Conservation (phyloP, 1,140 invertebrate genomes). For the Plodia interpunctella region DNA sequence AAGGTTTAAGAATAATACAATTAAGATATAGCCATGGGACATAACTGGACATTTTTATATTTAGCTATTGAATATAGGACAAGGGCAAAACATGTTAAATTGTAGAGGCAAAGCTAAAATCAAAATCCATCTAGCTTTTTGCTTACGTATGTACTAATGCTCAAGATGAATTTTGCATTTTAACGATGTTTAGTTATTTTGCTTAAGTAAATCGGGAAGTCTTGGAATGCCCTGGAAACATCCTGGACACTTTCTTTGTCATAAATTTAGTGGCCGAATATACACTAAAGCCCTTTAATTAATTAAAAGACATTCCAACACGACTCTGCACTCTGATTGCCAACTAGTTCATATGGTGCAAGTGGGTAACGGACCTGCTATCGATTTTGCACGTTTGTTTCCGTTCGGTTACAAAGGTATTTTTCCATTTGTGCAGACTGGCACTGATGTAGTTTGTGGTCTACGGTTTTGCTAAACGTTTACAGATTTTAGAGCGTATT, state of each 20-base stretch:
- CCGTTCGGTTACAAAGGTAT: constrained; percentile 41
- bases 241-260: no score
- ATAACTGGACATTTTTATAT: background rate
- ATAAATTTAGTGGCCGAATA: no score
- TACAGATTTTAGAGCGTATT: constrained; percentile 21
- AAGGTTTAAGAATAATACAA: constrained; percentile 4
- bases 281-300: constrained; percentile 11
- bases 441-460: constrained; percentile 54
- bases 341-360: constrained; percentile 34
- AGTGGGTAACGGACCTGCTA: constrained; percentile 45
- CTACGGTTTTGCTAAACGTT: constrained; percentile 12
- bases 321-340: constrained; percentile 41
- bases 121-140: no score
- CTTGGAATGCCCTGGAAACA: no score
- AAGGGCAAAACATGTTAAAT: no score
- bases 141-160: no score
- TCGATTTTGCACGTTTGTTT: constrained; percentile 54
- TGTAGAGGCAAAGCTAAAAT: no score
- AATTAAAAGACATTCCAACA: constrained; percentile 21
- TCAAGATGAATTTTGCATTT: no score
- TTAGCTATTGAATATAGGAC: background rate
- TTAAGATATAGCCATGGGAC: background rate
- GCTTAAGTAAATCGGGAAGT: no score
- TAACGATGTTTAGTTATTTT: no score
- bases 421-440: constrained; percentile 46